phyloP scores from a whole-genome alignment of 2,113 vertebrate genomes.

The Gallinago jamesoni region DNA sequence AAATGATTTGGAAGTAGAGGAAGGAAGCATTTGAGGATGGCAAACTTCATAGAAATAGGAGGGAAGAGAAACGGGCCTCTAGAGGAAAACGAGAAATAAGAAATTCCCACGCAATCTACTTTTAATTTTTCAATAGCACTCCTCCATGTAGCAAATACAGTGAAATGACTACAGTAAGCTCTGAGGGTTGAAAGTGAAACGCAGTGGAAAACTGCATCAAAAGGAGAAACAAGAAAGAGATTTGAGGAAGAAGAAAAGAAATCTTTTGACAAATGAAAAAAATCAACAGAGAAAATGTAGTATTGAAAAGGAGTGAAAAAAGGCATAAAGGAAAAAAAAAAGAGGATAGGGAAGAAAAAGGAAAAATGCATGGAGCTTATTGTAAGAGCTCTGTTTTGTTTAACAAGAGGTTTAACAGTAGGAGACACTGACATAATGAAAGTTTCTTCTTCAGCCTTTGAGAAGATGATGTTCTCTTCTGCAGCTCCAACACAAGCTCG shows the following conservation, averaged over 20 bases:
- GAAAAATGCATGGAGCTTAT: not conserved
- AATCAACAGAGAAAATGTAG: slow-evolving; percentile 3
- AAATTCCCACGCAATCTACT: slow-evolving; percentile 48
- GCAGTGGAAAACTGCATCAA: slow-evolving; percentile 55
- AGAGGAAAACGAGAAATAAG: slow-evolving; percentile 15
- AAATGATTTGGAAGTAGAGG: not conserved
- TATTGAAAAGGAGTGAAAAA: slow-evolving; percentile 37
- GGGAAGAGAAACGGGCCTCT: not conserved
- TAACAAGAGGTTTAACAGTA: not conserved
- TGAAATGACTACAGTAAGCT: slow-evolving; percentile 46
- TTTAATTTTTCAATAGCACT: slow-evolving; percentile 47
- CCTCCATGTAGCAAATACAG: slow-evolving; percentile 23
- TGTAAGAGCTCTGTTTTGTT: not conserved
- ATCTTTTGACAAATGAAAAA: slow-evolving; percentile 47
- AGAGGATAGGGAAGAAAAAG: slow-evolving; percentile 6
- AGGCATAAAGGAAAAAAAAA: not conserved
- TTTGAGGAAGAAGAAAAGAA: slow-evolving; percentile 36
- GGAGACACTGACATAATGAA: not conserved
- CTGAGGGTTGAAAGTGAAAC: slow-evolving; percentile 42
- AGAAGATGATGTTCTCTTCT: not conserved
- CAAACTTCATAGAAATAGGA: not conserved
- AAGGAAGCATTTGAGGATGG: not conserved
- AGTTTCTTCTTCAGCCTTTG: not conserved
- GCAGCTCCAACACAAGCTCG: not conserved
- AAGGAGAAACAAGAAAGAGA: slow-evolving; percentile 44